A percentile compares a stretch with the other conserved stretches of the same genome.
Conservation (phyloP, 2,888 invertebrate genomes). For the Erpobdella octoculata region DNA sequence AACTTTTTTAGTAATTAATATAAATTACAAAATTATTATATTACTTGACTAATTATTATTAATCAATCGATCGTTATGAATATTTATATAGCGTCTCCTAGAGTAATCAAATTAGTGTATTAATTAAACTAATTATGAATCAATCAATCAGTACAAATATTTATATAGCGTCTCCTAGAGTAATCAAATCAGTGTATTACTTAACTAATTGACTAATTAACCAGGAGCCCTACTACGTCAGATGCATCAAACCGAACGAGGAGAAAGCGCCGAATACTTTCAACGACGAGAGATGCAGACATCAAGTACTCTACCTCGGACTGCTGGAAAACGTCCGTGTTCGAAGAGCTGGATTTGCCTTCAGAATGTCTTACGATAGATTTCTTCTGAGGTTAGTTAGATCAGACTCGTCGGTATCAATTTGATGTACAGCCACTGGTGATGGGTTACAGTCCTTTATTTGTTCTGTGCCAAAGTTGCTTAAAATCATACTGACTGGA, state of each 20-base stretch:
- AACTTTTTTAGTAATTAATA: too few relatives aligned
- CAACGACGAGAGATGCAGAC: constrained; percentile 67
- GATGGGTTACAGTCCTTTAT: background rate
- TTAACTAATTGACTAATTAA: too few relatives aligned
- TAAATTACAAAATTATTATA: too few relatives aligned
- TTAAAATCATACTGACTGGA: background rate
- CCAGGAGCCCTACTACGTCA: constrained; percentile 86
- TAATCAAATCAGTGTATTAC: background rate
- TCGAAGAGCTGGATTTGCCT: constrained; percentile 91
- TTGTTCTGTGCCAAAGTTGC: background rate
- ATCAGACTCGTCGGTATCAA: background rate
- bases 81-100: too few relatives aligned
- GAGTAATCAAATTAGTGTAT: too few relatives aligned
- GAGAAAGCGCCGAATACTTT: constrained; percentile 77
- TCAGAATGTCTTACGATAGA: constrained; percentile 82
- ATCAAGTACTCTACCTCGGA: constrained; percentile 69
- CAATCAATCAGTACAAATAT: too few relatives aligned
- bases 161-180: too few relatives aligned
- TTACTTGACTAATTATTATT: too few relatives aligned
- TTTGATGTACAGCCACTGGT: background rate
- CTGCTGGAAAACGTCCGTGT: constrained; percentile 90
- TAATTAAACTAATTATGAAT: too few relatives aligned
- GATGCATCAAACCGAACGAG: constrained; percentile 94
- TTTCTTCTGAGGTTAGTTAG: constrained; percentile 70
- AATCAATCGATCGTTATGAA: too few relatives aligned